Evolutionary conservation across 1,140 invertebrate genomes (phyloP), one percentile per base, ranked within the genome.

Genomic region (Atta cephalotes): DNA sequence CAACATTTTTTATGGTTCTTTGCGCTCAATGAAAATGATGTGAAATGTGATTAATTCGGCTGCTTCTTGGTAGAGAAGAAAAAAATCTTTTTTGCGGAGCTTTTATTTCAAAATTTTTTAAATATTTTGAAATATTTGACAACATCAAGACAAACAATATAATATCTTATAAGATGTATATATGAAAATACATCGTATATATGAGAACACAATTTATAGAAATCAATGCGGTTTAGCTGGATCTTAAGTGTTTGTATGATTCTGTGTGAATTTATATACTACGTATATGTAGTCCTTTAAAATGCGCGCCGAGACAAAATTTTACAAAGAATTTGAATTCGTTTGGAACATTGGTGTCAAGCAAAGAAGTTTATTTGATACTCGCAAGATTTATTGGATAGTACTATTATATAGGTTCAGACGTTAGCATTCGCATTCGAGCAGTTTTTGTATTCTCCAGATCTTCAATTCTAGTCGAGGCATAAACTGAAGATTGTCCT

Each of bases 391-490:
- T 86, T 74, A 79, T 78, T 79, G 49, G 66, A 35, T 71, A 70
- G 58, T 70, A 80, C 88, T 76, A 87, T 90, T 90, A 87, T 51
- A 16, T 16, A 14, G 14, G 14, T 51, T 60, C 79, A 56, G 49
- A 1, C 35, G 5, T 74, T n/a, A 25, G 45, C 79, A 60, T 82
- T 81, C 66, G 66, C 66, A 71, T 72, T 87, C 72, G 72, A 90
- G 80, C 63, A 80, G 58, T 85, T 85, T 87, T 88, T 65, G 70
- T 60, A 45, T 62, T 60, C 88, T 79, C 58, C 10, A 80, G 53
- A 65, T 49, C 56, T 88, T 21, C 45, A 21, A 74, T 72, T 70
- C 39, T 28, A 16, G 56, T 4, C 56, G 14, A 49, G 51, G 78
- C 14, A 62, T 39, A 16, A 7, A 71, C 3, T 25, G 10, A 58